Percentiles rank a stretch among this genome's conserved stretches.
Evolutionary conservation across 2,113 vertebrate genomes (phyloP).

Genomic region (Elachura formosa): DNA sequence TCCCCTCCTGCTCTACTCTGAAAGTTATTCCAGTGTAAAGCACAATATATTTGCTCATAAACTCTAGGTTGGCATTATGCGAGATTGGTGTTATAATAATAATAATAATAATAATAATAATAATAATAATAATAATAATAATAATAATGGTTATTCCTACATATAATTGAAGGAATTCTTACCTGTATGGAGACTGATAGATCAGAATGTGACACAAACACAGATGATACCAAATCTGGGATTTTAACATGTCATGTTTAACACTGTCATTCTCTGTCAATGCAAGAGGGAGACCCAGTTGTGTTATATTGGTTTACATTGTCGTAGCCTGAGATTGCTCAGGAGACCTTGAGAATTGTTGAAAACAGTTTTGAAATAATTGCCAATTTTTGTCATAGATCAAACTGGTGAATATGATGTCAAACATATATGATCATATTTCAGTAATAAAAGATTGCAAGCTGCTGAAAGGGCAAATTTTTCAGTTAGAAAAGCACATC

Average conservation of each 20-base stretch:
- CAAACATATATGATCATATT: background rate
- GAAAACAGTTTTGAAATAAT: slow-evolving; percentile 15
- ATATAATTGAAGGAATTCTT: background rate
- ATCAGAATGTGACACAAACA: background rate
- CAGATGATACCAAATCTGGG: background rate
- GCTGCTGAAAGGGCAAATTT: background rate
- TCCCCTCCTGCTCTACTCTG: background rate
- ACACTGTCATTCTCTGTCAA: background rate
- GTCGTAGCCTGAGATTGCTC: background rate
- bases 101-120: background rate
- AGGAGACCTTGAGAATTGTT: background rate
- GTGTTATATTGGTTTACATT: background rate
- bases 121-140: background rate
- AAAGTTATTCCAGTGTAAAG: background rate
- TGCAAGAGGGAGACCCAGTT: background rate
- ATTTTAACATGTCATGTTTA: background rate
- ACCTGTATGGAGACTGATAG: background rate
- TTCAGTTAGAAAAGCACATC: background rate
- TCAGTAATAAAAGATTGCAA: slow-evolving; percentile 12
- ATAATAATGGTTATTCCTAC: background rate
- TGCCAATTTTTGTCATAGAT: no score
- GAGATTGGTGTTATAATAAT: background rate
- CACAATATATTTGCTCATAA: background rate
- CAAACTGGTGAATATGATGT: no score
- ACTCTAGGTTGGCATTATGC: background rate